Percentiles rank a stretch among this genome's conserved stretches.
Evolutionary conservation across 2,797 vertebrate genomes (phyloP).

Genomic region (Pseudotriccus pelzelni): DNA sequence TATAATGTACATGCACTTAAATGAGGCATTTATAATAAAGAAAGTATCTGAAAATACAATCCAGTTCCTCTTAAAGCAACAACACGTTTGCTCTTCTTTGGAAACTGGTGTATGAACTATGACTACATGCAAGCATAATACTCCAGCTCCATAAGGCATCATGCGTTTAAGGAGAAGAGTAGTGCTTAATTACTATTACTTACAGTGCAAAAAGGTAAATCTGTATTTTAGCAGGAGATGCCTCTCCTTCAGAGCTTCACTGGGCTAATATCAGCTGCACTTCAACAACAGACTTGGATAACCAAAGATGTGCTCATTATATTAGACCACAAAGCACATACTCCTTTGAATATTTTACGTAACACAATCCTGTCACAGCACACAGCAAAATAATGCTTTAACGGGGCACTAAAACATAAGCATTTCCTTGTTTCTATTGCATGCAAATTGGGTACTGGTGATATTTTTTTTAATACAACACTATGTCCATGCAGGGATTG

Average conservation of each 20-base stretch:
- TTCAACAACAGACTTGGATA: neutral
- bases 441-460: neutral
- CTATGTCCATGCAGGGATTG: neutral
- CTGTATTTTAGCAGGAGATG: neutral
- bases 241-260: neutral
- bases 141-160: neutral
- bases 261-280: neutral
- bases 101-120: neutral
- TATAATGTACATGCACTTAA: neutral
- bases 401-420: neutral
- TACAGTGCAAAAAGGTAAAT: neutral
- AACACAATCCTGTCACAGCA: neutral
- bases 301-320: neutral
- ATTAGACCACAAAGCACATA: neutral
- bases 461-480: neutral
- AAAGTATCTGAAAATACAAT: neutral
- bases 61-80: neutral
- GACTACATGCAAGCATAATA: neutral
- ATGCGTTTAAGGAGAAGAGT: neutral
- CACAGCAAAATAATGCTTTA: neutral
- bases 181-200: neutral
- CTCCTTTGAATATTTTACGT: neutral
- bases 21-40: neutral
- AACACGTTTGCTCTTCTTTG: neutral
- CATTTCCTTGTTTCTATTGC: neutral